Evolutionary conservation across 2,113 vertebrate species (phyloP), one percentile per base, ranked within the genome.

Genomic region (Syrrhaptes paradoxus): DNA sequence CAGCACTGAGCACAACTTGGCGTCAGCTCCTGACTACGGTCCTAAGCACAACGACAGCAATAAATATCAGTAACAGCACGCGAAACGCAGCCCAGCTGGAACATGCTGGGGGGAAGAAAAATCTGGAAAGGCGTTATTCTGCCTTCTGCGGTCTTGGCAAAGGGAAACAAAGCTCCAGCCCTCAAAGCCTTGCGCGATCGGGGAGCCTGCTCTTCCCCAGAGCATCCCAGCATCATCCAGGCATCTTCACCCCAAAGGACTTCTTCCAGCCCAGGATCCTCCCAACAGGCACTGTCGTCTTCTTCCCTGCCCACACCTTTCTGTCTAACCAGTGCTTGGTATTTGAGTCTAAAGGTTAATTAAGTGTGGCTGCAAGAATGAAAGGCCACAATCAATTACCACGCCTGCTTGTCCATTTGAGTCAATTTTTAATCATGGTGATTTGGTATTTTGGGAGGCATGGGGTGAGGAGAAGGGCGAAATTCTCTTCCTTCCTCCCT

Each of bases 341-440:
- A 98, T 98, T 98, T 98, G 97, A 98, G 97, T 97, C 97, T 98
- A 98, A 98, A 98, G 98, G 98, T 98, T 98, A 98, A 98, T 98
- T 98, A 98, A 98, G 97, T 98, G 97, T 98, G 97, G 97, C 97
- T 98, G 97, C 93, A 97, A 97, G 97, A 95, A 96, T 97, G 97
- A 97, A 98, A 98, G 97, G 97, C 97, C 97, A 98, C 97, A 97
- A 98, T 98, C 98, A 98, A 98, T 98, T 97, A 97, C 94, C 11
- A 43, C 21, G 96, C 95, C 97, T 93, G 95, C 96, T 94, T 96
- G 97, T 97, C 97, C 97, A 96, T 96, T 98, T 87, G 92, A 95
- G 97, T 97, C 92, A 95, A 96, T 97, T 98, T 97, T 97, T 98
- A 98, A 98, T 98, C 97, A 97, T 93, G 96, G 97, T 97, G 96